Evolutionary conservation across 2,113 vertebrate species (phyloP), one percentile per base, ranked within the genome.

Genomic region (Aptenodytes patagonicus): DNA sequence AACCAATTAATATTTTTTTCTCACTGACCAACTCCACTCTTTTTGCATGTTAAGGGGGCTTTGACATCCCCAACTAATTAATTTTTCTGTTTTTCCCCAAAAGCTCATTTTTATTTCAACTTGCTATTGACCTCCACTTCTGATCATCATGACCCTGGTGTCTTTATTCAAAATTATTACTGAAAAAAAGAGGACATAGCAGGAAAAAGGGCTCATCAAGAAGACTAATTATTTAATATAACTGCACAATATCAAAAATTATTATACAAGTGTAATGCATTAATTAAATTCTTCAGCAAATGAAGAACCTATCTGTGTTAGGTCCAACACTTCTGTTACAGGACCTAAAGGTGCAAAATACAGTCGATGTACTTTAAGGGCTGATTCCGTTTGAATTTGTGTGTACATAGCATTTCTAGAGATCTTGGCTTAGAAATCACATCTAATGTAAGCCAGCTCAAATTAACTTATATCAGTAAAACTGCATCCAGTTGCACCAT

Each of bases 31-130:
- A 14, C 31, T 65, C 69, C 15, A 64, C 19, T 89, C 17, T 62
- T 94, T 91, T 82, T 88, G 29, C 57, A 54, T 80, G n/a, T 64
- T 95, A 88, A 89, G 38, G 94, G 88, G 46, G 11, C 8, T 96
- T 90, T 93, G 79, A 93, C 84, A 90, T 87, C 52, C 69, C 14
- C 14, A 40, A 60, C 82, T 97, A 96, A 97, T 97, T 97, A 97
- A 78, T 98, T 96, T 94, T 76, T 92, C 64, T 95, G 36, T 1
- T 93, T 95, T 81, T 17, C 13, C 78, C 93, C 68, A 60, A 80
- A 87, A 96, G 86, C 79, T 84, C 69, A 70, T 87, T 96, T 94
- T 83, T 84, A 77, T 89, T 92, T 92, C 71, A 87, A 65, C 54
- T 96, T 94, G 61, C 8, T 78, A 19, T 78, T 95, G 93, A 93